Percentiles rank a stretch among this genome's conserved stretches.
Conservation (phyloP, 2,888 invertebrate species). For the Aphodius granarius region DNA sequence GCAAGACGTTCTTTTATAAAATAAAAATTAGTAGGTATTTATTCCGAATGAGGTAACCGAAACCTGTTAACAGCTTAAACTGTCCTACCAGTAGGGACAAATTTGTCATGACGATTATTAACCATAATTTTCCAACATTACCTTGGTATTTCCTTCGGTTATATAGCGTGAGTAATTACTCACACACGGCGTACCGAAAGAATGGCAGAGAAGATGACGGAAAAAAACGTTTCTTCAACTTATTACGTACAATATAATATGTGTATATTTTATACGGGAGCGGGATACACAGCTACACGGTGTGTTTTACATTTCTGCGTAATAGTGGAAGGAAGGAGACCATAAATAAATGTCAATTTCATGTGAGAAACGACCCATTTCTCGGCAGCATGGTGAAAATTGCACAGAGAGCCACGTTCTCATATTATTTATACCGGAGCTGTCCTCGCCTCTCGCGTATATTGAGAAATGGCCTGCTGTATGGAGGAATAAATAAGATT, state of each 20-base stretch:
- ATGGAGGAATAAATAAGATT: neutral
- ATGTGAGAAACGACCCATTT: slow-evolving; percentile 31
- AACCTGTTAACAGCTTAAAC: neutral
- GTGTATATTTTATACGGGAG: neutral
- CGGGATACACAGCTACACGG: neutral
- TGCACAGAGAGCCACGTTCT: slow-evolving; percentile 25
- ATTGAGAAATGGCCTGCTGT: neutral
- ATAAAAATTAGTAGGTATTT: too few relatives aligned
- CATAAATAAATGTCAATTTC: slow-evolving; percentile 39
- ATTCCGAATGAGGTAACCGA: neutral
- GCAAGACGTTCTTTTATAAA: too few relatives aligned
- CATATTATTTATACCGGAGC: neutral
- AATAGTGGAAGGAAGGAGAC: slow-evolving; percentile 24
- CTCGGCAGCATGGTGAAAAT: slow-evolving; percentile 34
- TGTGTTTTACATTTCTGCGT: slow-evolving; percentile 1
- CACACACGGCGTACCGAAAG: neutral
- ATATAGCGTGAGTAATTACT: neutral
- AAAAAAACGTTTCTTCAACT: neutral
- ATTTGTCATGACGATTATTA: neutral
- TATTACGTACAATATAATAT: neutral
- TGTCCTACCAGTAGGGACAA: neutral
- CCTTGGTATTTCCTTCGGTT: neutral
- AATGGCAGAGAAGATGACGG: neutral
- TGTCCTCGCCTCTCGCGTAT: neutral
- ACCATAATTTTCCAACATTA: neutral